Evolutionary conservation across 2,888 invertebrate species (phyloP), one percentile per base, ranked within the genome.

Genomic region (Plagodis dolabraria): DNA sequence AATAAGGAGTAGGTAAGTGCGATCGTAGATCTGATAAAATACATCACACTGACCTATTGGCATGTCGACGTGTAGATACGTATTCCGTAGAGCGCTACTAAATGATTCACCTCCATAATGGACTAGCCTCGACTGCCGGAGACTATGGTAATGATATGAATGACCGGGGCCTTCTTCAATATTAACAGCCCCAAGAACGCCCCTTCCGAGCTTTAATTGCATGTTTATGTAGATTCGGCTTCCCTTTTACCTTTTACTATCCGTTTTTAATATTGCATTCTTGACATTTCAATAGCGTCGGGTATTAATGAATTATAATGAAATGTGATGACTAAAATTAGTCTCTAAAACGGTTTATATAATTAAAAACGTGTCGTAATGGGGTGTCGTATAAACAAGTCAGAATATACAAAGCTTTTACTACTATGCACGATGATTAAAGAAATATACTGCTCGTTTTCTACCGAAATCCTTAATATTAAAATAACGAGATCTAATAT

Each of bases 181-280:
- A 78, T 80, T 75, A 79, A 74, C 75, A 71, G 72, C 58, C 67
- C 61, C 60, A 65, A 66, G 69, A 73, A 74, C 77, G 71, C 74
- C 76, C 74, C 70, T 71, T 69, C 70, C 70, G 71, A 69, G 70
- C 77, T 81, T 76, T 83, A 83, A 84, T 83, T 82, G 84, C 81
- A 77, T 82, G 83, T 83, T 83, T 84, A 84, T 84, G 83, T 77
- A 80, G 80, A 84, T 82, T 74, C 67, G 53, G 62, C 53, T 59
- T 59, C 63, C 59, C 59, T 63, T 61, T 40, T 59, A 56, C 63
- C 59, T 56, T 63, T 63, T 53, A 63, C 63, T 59, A 61, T 61
- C 60, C 60, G 68, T 68, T 61, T 72, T 72, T 76, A 70, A 73
- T 80, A 77, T 77, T 73, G 74, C 72, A 76, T 76, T 77, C 74